Evolutionary conservation across 2,888 invertebrate genomes (phyloP), one percentile per base, ranked within the genome.

Genomic region (Aporophyla lueneburgensis): DNA sequence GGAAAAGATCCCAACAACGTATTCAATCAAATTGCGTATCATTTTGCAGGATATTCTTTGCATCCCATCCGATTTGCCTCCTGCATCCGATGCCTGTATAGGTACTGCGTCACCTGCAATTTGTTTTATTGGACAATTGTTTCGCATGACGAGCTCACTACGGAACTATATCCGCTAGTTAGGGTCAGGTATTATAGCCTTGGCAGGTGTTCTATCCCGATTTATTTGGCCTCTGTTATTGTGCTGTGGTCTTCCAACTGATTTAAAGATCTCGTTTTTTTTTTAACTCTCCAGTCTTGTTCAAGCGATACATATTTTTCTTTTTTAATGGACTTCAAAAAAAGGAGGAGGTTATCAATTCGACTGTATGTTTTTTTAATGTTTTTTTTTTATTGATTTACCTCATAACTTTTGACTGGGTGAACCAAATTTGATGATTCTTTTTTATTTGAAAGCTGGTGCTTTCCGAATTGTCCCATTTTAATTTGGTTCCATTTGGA

Each of bases 51-150:
- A 83, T 73, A 70, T 79, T 71, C 70, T 75, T 68, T 75, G 78
- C 68, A 70, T 72, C 80, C 83, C 68, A 80, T n/a, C 33, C 3
- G 33, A 33, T 76, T 66, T 73, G 75, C 65, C 66, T 73, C 72
- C 62, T 85, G 79, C 85, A 73, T 78, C 74, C 71, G 67, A 84
- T 71, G 68, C 63, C 24, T 54, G 62, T 67, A 76, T 81, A 80
- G 71, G 83, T 78, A 80, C 62, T 78, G 46, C 74, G 76, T 78
- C 75, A 81, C 27, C 73, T 77, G 71, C 86, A 87, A 87, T 87
- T 87, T 77, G 71, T 81, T 80, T 80, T 81, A 89, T 89, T 87
- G 88, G 74, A 79, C 71, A 86, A 89, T 89, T 83, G 85, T 72
- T 66, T 68, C 61, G 67, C 59, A 62, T 83, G 63, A 43, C 63